Evolutionary conservation across 2,888 invertebrate species (phyloP), one percentile per base, ranked within the genome.

Genomic region (Pelosia muscerda): DNA sequence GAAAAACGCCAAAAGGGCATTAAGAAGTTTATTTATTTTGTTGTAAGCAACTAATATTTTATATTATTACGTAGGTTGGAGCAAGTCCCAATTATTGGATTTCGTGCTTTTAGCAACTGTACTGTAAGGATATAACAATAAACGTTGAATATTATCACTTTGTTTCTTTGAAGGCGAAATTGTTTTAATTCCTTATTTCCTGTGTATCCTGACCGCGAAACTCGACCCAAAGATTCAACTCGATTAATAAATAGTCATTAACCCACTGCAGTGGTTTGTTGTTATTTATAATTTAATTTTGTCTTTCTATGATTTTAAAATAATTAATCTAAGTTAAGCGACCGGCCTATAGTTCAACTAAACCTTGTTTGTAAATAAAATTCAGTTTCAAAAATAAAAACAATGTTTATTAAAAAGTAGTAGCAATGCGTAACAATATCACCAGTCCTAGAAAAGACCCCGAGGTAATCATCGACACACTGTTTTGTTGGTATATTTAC

Each of bases 391-490:
- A 91, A 90, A 92, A 90, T 92, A 92, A 93, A 92, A 94, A 94
- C 93, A 92, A 91, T 82, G 82, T 89, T 93, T 92, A 91, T 91
- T 88, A 86, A 85, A 89, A 91, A 90, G 91, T 88, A 91, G 87
- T 88, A 91, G 92, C 90, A 91, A 92, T 92, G 90, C 90, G 88
- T 93, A 93, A 94, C 92, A 93, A 93, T 93, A 93, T 94, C 92
- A 93, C 93, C 92, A 88, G 91, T 89, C 89, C 87, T 79, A 74
- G 75, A 65, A 76, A 83, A 87, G 90, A 89, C 90, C 86, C 78
- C 80, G 91, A 92, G 93, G 93, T 92, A 93, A 91, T 92, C 86
- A 88, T 88, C 87, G 84, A 86, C 86, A 87, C 90, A 88, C 86
- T 85, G 88, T 86, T 67, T 31, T 19, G 68, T 84, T 76, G 85